Evolutionary conservation across 2,113 vertebrate species (phyloP), one percentile per base, ranked within the genome.

Genomic region (Paramisgurnus dabryanus): DNA sequence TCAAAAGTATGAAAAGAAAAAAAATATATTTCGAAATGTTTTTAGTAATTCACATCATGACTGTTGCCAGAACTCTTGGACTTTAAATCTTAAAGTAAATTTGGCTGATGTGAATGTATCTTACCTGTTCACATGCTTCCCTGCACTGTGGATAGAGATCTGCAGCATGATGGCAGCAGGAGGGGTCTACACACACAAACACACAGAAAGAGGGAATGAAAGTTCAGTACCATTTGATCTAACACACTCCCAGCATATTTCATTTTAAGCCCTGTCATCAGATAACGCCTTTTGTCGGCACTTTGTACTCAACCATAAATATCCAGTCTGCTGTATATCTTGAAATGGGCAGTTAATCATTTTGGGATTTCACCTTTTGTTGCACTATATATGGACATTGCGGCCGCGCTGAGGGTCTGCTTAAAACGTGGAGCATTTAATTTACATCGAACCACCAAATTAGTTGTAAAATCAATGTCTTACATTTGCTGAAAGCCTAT

Each of bases 111-210:
- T 18, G 53, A 11, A 22, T 4, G 27, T 10, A 7, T 67, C 90
- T 88, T 92, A 99, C 97, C 96, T 98, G 97, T 80, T 97, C 95
- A 91, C 97, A 99, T 49, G 96, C 96, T 89, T 97, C 96, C 85
- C 91, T 96, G 84, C 97, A 99, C 90, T 95, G 94, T 49, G 95
- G 75, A 53, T 61, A 92, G 79, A 91, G 91, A 76, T 95, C 94
- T 15, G 93, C 94, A 80, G 95, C 96, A 88, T 95, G 94, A 72
- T 94, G 93, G 94, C 97, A 99, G 87, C 97, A 99, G 85, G 94
- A 91, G 17, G 95, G 89, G 88, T 95, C 97, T 99, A 66, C 2
- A 66, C 17, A 75, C 18, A 68, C 2, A 45, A 34, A 73, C 15
- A 57, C 40, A 65, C 47, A 9, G 27, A 58, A 49, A 69, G 34